Evolutionary conservation across 2,888 invertebrate species (phyloP), one percentile per base, ranked within the genome.

Genomic region (Latrodectus elegans): DNA sequence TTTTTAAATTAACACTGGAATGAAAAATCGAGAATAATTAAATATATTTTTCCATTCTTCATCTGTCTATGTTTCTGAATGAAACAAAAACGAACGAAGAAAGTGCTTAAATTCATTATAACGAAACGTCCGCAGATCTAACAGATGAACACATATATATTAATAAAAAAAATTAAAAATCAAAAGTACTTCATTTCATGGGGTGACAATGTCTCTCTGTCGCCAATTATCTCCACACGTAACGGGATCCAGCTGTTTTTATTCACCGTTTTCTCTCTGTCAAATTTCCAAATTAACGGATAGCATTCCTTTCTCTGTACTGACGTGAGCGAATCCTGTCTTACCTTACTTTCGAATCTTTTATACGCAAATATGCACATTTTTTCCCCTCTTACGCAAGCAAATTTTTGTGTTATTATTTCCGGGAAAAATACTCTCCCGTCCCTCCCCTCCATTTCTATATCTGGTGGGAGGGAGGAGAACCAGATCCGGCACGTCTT

Each of bases 211-310:
- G 86, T 86, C 81, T 38, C 38, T 51, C 71, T 73, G 60, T 87
- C 81, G 73, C 82, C 87, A 87, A 87, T 87, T 87, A 87, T 78
- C 78, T 78, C 17, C 68, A 55, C 82, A 67, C 64, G 72, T 38
- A 38, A 38, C 38, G 38, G 3, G 38, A 38, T 38, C 53, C 74
- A 38, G 49, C 60, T 83, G 55, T 72, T 83, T 83, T 70, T 70
- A 82, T 81, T 78, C 73, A 73, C 70, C 64, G 55, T 77, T n/a
- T 60, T 87, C 81, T 26, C 51, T 22, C 68, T 80, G 80, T 80
- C 88, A 88, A 53, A 65, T 15, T 72, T 84, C 67, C 64, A 88
- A 88, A 88, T 88, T 88, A 88, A 88, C 75, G 75, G 84, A 76
- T 79, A 60, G 76, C 64, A 83, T 88, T 79, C 82, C 72, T 88